Conservation (phyloP, 2,888 invertebrate genomes). For the Aphelenchoides bicaudatus region DNA sequence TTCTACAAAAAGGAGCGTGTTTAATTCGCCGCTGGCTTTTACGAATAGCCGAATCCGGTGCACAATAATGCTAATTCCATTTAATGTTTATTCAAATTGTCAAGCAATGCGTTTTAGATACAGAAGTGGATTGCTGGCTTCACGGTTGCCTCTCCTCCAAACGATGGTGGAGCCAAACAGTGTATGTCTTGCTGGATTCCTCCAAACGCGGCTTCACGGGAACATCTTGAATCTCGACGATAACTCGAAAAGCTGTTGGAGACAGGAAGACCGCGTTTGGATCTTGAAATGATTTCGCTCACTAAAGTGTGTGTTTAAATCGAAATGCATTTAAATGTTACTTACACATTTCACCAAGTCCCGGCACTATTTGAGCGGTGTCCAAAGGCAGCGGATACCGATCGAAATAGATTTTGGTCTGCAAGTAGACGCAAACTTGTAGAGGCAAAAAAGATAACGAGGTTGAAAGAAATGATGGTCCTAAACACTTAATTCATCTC, state of each 20-base stretch:
- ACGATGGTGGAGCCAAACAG: not conserved
- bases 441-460: constrained; percentile 55
- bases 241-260: constrained; percentile 2
- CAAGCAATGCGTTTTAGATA: too few species aligned
- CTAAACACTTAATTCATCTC: constrained; percentile 26
- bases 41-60: too few species aligned
- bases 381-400: constrained; percentile 30
- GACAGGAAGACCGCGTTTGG: not conserved
- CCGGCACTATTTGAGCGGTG: constrained; percentile 25
- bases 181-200: constrained; percentile 13
- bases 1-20: too few species aligned
- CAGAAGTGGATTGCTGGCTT: too few species aligned
- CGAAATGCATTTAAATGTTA: not conserved
- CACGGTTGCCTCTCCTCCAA: too few species aligned
- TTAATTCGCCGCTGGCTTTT: too few species aligned
- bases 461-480: constrained; percentile 51
- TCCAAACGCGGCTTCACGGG: constrained; percentile 12
- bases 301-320: constrained; percentile 3
- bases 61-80: too few species aligned
- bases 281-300: constrained; percentile 4
- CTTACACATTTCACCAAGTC: constrained; percentile 19
- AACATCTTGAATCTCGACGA: constrained; percentile 19
- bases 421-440: constrained; percentile 46
- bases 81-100: too few species aligned
- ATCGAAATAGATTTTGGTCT: constrained; percentile 50